These are phyloP conservation scores for Meganola albula DNA, from an alignment of 2,888 invertebrate species.

Conservation along the genomic window DNA sequence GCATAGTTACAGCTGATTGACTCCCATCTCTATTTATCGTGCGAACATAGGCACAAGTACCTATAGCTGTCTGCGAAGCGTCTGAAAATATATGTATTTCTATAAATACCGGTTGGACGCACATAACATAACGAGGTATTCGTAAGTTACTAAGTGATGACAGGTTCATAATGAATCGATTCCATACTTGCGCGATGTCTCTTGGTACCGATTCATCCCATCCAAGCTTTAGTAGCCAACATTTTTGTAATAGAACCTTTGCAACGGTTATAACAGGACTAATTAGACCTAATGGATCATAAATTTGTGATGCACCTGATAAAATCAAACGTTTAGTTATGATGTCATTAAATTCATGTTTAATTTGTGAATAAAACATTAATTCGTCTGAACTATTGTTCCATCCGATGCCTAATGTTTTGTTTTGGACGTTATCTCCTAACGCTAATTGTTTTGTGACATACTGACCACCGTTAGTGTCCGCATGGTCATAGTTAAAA, in stretches of 20 bases:
- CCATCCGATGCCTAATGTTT: no score
- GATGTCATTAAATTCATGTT: neutral
- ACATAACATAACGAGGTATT: slow-evolving; percentile 3
- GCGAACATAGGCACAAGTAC: slow-evolving; percentile 5
- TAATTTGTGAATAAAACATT: neutral
- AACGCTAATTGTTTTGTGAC: no score
- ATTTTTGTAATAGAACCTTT: slow-evolving; percentile 2
- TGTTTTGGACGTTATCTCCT: no score
- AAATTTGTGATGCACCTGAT: neutral
- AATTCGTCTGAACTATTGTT: no score
- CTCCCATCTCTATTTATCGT: neutral
- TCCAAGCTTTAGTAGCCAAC: slow-evolving; percentile 1
- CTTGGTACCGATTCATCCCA: slow-evolving; percentile 5
- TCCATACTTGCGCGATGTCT: neutral
- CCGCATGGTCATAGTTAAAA: neutral
- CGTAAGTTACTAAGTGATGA: neutral
- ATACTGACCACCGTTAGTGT: neutral
- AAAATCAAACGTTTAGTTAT: slow-evolving; percentile 1
- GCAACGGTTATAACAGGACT: neutral
- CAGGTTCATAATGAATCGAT: neutral
- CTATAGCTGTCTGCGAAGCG: slow-evolving; percentile 5
- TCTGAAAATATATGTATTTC: slow-evolving; percentile 8
- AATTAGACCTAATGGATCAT: slow-evolving; percentile 2
- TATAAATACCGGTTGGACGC: neutral
- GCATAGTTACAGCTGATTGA: neutral